Base-by-base conservation (phyloP, 1,140 invertebrate species). In the Listronotus bonariensis region DNA sequence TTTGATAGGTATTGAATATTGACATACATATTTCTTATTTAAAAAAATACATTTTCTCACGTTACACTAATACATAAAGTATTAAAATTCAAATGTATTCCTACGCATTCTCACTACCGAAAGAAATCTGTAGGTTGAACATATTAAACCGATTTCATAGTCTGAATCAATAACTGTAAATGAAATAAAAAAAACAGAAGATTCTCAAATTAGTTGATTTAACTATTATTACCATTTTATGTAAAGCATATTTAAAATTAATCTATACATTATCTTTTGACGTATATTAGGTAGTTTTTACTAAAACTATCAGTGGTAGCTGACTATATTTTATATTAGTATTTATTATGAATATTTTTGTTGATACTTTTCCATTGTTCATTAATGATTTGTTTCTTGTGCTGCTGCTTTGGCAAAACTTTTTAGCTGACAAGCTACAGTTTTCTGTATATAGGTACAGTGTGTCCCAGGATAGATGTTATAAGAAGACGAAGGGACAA, bases 151-250 rank as follows among this genome's bases (percentile, higher is more conserved):
- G 9, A 51, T 51, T 51, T 51, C 48, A 15, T 36, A 36, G 34
- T 36, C 34, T 36, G 11, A 36, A 40, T 53, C 15, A 4, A 14
- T 12, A 53, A 53, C 51, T 53, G 51, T 56, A 56, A 56, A 56
- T 36, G 15, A 36, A 53, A 53, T 17, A 53, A 43, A 56, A 56
- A 14, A 36, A 36, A 53, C 51, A 38, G 32, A 38, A 49, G 46
- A 49, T 32, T 10, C 11, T 26, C 20, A 26, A 26, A 31, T 26
- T 14, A 42, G 26, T 42, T 42, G 48, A 58, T 58, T 58, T 31
- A 26, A 51, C 57, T 40, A 52, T 60, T 60, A 60, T 52, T 52
- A 53, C 59, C 46, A 20, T 7, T 26, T 20, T 49, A 49, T 49
- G 46, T 18, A 49, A 49, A 49, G 46, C 18, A n/a, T 12, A 20